Evolutionary conservation across 2,888 invertebrate species (phyloP).

Genomic region (Drosophila mimica): DNA sequence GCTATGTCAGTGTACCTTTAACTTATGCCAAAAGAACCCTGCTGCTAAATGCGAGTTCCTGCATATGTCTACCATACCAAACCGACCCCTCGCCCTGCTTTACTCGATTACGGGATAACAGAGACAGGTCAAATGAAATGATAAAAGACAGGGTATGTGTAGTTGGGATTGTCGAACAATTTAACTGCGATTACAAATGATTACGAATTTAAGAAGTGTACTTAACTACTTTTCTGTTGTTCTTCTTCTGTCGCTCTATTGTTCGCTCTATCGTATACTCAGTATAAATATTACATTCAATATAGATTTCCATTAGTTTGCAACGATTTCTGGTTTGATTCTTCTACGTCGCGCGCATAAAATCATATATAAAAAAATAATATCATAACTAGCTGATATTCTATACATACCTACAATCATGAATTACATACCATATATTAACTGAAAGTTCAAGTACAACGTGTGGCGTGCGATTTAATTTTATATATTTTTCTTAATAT

Average conservation of each 20-base stretch:
- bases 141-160: constrained; percentile 1
- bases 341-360: constrained; percentile 49
- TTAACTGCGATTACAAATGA: constrained; percentile 11
- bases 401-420: constrained; percentile 58
- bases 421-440: constrained; percentile 51
- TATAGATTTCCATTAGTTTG: constrained; percentile 69
- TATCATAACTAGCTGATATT: constrained; percentile 64
- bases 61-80: constrained; percentile 32
- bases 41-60: constrained; percentile 50
- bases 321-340: constrained; percentile 60
- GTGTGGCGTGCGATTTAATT: constrained; percentile 62
- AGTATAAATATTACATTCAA: constrained; percentile 72
- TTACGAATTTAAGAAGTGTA: constrained; percentile 22
- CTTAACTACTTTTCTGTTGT: constrained; percentile 21
- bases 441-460: constrained; percentile 55
- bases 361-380: constrained; percentile 46
- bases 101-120: constrained; percentile 17
- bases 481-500: constrained; percentile 30
- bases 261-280: constrained; percentile 55
- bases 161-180: constrained; percentile 13
- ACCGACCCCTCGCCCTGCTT: constrained; percentile 38
- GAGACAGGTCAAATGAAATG: background rate
- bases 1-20: constrained; percentile 48
- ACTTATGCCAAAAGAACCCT: constrained; percentile 52
- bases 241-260: constrained; percentile 39